Evolutionary conservation across 2,113 vertebrate genomes (phyloP).

Genomic region (Progne subis): DNA sequence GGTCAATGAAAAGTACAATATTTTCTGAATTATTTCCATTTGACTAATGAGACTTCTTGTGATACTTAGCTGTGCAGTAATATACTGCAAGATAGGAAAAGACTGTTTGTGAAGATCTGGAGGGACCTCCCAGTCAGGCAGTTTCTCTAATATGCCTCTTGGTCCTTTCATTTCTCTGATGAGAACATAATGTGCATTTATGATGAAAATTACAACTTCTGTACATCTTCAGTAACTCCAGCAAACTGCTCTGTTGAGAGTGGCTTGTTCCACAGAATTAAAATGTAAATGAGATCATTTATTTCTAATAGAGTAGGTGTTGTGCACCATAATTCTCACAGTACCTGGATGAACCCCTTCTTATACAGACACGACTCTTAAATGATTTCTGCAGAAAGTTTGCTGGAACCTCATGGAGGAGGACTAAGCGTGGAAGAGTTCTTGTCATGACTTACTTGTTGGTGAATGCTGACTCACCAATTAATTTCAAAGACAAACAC

Average conservation of each 20-base stretch:
- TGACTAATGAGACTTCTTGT: neutral
- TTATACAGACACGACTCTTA: neutral
- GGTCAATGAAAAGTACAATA: neutral
- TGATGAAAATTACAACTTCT: conserved; percentile 41
- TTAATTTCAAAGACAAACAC: neutral
- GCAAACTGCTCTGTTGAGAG: conserved; percentile 39
- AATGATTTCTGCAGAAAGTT: neutral
- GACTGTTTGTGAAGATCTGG: neutral
- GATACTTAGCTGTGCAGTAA: neutral
- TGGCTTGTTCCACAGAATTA: neutral
- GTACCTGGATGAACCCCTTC: neutral
- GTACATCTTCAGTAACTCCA: conserved; percentile 9
- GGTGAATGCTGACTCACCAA: neutral
- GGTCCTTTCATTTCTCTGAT: conserved; percentile 8
- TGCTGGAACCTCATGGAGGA: neutral
- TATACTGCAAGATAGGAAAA: neutral
- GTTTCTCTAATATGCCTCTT: conserved; percentile 6
- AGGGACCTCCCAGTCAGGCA: neutral
- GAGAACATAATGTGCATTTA: conserved; percentile 35
- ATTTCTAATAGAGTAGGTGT: conserved; percentile 33
- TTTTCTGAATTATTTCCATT: conserved; percentile 21
- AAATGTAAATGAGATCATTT: conserved; percentile 39
- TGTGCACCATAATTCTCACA: neutral
- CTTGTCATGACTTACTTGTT: neutral
- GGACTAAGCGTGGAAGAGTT: neutral